Conservation (phyloP, 1,140 invertebrate genomes). For the Amyelois transitella region DNA sequence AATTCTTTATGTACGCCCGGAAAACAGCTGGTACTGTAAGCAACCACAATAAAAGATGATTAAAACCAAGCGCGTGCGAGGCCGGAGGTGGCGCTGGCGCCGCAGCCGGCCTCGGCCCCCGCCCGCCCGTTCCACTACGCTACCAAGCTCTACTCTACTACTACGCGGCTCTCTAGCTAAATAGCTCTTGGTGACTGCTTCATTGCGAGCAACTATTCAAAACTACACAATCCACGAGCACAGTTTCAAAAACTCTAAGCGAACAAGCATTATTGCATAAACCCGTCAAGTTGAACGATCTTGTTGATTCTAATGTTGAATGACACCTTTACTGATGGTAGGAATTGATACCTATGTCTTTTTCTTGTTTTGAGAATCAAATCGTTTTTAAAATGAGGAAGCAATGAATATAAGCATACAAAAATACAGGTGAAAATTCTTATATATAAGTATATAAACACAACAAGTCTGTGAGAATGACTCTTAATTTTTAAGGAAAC, state of each 20-base stretch:
- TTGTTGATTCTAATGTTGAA: too few relatives aligned
- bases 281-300: too few relatives aligned
- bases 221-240: conserved; percentile 19
- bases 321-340: too few relatives aligned
- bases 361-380: too few relatives aligned
- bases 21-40: conserved; percentile 86
- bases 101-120: conserved; percentile 22
- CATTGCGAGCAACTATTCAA: conserved; percentile 6
- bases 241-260: conserved; percentile 14
- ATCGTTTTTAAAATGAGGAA: too few relatives aligned
- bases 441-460: too few relatives aligned
- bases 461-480: too few relatives aligned
- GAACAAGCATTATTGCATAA: conserved; percentile 10
- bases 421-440: too few relatives aligned
- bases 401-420: too few relatives aligned
- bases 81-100: conserved; percentile 20
- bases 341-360: too few relatives aligned
- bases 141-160: conserved; percentile 17
- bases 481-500: too few relatives aligned
- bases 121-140: conserved; percentile 32
- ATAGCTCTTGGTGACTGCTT: not conserved
- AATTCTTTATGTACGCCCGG: conserved; percentile 77
- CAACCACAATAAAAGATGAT: conserved; percentile 64
- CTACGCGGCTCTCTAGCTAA: conserved; percentile 1
- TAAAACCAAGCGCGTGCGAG: conserved; percentile 38